Base-by-base conservation (phyloP, 2,113 vertebrate genomes). In the Bostrychus sinensis region DNA sequence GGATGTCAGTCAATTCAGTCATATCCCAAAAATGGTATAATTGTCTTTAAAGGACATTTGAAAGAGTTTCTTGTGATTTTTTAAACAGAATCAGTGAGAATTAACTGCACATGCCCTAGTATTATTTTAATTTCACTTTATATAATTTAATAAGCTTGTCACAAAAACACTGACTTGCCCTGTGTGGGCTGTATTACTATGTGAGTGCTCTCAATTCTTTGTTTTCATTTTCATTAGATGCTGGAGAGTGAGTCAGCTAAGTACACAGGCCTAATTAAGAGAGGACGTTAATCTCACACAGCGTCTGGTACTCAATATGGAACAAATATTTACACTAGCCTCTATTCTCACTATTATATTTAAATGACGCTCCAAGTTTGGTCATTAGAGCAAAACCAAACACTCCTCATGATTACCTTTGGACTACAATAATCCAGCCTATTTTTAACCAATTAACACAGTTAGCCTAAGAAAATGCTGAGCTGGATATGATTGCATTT, bases 171-270 rank as follows among this genome's bases (percentile, higher is more conserved):
- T 11, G 25, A 13, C 22, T 13, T 26, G 45, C 22, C 25, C 77
- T 20, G 80, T 62, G 66, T 83, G 68, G 57, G 77, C 81, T 70
- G 48, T 61, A 62, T 50, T 22, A 54, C 66, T 72, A 67, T 80
- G 59, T 65, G 60, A 67, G 56, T 12, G 3, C 57, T 54, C 56
- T 45, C 25, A 10, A 19, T 80, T 81, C 76, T 70, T 79, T 77
- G 62, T 66, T 75, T 70, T 59, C 53, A 39, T 78, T 81, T 72
- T 78, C 84, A 85, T 84, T 84, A 84, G 81, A 60, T 54, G 57
- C 71, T 62, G 75, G 71, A 71, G 59, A 71, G 74, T 75, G 59
- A 78, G 62, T 67, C 56, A 64, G 57, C 72, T 22, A 60, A 74
- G 67, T 54, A 71, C 39, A 42, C 73, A 25, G 23, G 38, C 68